Base-by-base conservation (phyloP, 2,888 invertebrate genomes). In the Melanotus villosus region DNA sequence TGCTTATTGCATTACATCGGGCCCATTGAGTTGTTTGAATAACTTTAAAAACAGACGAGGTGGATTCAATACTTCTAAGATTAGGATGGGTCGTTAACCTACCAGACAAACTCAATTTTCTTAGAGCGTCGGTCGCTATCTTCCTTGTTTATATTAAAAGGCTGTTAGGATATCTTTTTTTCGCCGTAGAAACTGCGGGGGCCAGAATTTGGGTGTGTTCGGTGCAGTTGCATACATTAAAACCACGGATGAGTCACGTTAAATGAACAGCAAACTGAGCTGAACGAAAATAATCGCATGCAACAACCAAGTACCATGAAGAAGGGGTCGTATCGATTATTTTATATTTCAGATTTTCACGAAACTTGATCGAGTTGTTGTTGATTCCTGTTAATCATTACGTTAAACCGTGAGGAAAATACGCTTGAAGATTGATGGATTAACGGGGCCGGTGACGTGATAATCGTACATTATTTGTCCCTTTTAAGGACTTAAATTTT, bases 61-160 rank as follows among this genome's bases (percentile, higher is more conserved):
- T 63, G 65, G 68, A 76, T 78, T 76, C 79, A 79, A 78, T 76
- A 76, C 77, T 68, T 78, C 78, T 76, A 75, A 77, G 78, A 79
- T 79, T 79, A 77, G 79, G 77, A 76, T 76, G 79, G 79, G 79
- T 79, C 78, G 77, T 78, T 79, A 77, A 79, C 79, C 79, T 69
- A 70, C 34, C 62, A 68, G 66, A 65, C 62, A 54, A 58, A 60
- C 23, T 60, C 45, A 65, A 65, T 65, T 70, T 70, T 70, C 56
- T 38, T 65, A 58, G 54, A 54, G 65, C 34, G 32, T 50, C 21
- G 26, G 30, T 38, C 16, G 30, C 66, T 41, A 12, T 70, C 70
- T 45, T 54, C 16, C 50, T 70, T 47, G 23, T 65, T 45, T 65
- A 26, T 60, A 41, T 65, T 60, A 10, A 38, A 57, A 18, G n/a